phyloP scores from a whole-genome alignment of 2,113 vertebrate genomes.

The Otocyon megalotis region DNA sequence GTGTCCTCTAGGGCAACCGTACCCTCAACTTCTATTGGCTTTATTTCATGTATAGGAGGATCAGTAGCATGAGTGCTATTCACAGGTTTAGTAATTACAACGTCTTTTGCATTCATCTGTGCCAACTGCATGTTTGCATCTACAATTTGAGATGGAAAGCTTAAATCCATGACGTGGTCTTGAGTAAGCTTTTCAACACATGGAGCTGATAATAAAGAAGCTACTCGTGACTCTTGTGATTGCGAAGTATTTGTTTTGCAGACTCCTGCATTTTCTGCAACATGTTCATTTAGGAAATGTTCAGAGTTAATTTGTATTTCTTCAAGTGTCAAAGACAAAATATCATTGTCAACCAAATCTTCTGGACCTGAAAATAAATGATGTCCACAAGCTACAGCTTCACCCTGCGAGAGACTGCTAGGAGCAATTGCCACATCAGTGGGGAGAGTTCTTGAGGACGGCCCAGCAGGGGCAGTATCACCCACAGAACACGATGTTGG shows the following conservation, averaged over 20 bases:
- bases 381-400: constrained; percentile 25
- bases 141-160: background rate
- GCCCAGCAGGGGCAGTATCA: background rate
- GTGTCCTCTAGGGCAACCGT: background rate
- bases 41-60: background rate
- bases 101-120: background rate
- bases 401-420: constrained; percentile 44
- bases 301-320: constrained; percentile 82
- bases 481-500: background rate
- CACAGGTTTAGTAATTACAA: background rate
- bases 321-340: constrained; percentile 89
- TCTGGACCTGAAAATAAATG: constrained; percentile 84
- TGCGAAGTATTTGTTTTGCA: background rate
- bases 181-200: constrained; percentile 1
- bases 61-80: background rate
- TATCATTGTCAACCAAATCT: constrained; percentile 83
- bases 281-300: constrained; percentile 37
- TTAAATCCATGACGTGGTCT: background rate
- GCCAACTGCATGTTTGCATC: background rate
- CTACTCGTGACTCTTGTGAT: background rate
- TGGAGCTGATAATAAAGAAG: background rate
- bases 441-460: background rate
- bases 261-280: constrained; percentile 38
- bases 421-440: constrained; percentile 2
- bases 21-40: background rate